Conservation (phyloP, 2,113 vertebrate species). For the Notarius quadriscutis region DNA sequence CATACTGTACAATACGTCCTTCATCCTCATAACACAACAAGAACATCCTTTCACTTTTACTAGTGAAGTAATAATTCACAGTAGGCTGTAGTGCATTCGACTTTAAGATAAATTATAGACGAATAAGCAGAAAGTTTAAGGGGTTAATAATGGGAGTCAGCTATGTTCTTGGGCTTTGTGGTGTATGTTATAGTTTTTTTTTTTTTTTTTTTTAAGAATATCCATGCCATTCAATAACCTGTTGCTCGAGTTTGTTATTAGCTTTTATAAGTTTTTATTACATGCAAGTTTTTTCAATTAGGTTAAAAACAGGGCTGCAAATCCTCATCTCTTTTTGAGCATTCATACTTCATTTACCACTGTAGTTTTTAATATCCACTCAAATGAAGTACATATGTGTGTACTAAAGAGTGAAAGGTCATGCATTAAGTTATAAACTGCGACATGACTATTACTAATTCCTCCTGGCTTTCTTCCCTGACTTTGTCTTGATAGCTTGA, state of each 20-base stretch:
- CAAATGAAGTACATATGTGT: neutral
- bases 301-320: neutral
- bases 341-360: conserved; percentile 38
- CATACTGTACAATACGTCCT: neutral
- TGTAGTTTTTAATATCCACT: neutral
- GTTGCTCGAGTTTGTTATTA: neutral
- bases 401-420: neutral
- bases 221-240: neutral
- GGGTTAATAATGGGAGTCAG: neutral
- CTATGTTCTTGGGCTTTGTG: neutral
- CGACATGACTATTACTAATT: conserved; percentile 56
- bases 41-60: neutral
- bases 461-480: conserved; percentile 62
- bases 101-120: neutral
- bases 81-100: neutral
- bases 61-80: neutral
- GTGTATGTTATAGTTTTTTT: neutral
- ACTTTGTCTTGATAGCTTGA: conserved; percentile 40
- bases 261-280: neutral
- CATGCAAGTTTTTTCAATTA: neutral
- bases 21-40: neutral
- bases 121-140: neutral
- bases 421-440: conserved; percentile 53
- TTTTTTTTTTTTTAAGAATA: neutral
- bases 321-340: neutral